phyloP scores from a whole-genome alignment of 2,797 vertebrate genomes.

The Myiotriccus ornatus region DNA sequence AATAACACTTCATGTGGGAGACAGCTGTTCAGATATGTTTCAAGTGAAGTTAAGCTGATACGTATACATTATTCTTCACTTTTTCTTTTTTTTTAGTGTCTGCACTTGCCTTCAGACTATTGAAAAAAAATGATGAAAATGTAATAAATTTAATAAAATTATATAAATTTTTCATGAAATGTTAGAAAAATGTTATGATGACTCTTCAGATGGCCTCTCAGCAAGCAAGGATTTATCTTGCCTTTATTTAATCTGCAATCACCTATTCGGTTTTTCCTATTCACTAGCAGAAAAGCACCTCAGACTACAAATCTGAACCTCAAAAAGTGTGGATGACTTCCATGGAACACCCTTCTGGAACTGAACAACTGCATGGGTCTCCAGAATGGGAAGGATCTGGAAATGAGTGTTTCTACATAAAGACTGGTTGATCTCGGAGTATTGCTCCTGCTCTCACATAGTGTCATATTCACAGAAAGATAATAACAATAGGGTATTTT shows the following conservation, averaged over 20 bases:
- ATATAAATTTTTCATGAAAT: background rate
- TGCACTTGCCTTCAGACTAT: background rate
- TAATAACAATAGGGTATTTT: background rate
- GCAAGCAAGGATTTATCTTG: background rate
- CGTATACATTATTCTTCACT: background rate
- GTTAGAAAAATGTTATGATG: background rate
- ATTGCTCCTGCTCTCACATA: background rate
- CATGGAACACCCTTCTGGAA: background rate
- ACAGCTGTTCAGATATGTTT: conserved; percentile 61
- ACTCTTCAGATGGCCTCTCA: background rate
- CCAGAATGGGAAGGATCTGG: background rate
- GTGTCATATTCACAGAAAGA: background rate
- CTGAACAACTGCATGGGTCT: background rate
- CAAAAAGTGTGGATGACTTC: background rate
- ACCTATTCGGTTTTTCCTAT: background rate
- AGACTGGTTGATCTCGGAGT: background rate
- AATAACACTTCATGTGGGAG: conserved; percentile 49
- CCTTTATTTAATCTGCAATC: background rate
- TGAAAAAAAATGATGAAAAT: background rate
- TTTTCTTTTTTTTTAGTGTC: background rate
- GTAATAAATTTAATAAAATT: background rate
- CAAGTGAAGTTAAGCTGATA: conserved; percentile 34
- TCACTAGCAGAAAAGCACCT: background rate
- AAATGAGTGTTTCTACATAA: background rate
- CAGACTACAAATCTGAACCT: background rate